These are phyloP conservation scores for Pseudomugil gertrudae DNA, from an alignment of 2,797 vertebrate genomes.

Conservation along the genomic window DNA sequence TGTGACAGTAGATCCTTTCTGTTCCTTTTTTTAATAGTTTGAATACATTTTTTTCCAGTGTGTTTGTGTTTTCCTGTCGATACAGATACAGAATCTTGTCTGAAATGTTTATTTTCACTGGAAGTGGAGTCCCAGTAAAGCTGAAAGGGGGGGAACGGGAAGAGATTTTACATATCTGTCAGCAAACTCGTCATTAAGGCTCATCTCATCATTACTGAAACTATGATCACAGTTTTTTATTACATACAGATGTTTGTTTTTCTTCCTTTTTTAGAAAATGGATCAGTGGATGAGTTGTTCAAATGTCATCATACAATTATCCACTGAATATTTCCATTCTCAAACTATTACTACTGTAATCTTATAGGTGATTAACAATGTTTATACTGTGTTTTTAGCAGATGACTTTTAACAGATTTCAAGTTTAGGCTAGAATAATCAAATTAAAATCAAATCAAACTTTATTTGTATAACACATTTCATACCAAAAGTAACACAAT, in stretches of 20 bases:
- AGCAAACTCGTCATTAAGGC: background rate
- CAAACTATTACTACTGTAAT: background rate
- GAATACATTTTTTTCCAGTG: background rate
- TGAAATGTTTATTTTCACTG: background rate
- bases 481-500: no score
- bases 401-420: background rate
- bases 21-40: background rate
- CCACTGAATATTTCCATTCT: background rate
- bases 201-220: background rate
- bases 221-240: background rate
- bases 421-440: background rate
- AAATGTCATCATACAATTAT: background rate
- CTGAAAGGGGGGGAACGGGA: no score
- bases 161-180: background rate
- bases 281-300: background rate
- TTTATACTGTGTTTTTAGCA: background rate
- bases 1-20: background rate
- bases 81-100: background rate
- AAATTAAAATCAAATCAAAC: no score
- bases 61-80: background rate
- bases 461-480: no score
- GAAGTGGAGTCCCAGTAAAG: no score
- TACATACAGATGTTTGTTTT: background rate
- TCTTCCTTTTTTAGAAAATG: background rate
- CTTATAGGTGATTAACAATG: background rate